Conservation (phyloP, 2,113 vertebrate genomes). For the Tetrax tetrax region DNA sequence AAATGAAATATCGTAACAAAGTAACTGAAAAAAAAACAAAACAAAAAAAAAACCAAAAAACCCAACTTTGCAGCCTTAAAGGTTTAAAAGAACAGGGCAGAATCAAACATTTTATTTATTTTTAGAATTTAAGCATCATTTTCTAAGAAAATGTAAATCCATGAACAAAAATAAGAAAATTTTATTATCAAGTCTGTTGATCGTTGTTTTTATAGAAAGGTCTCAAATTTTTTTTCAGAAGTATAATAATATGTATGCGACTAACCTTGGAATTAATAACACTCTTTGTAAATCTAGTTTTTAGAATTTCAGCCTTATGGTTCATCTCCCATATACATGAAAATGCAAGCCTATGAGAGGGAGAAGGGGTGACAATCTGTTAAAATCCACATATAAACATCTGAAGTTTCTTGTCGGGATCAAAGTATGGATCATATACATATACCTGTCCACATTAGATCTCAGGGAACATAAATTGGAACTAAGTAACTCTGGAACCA, state of each 20-base stretch:
- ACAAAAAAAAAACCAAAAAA: too few species aligned
- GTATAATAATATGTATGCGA: not conserved
- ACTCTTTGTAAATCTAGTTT: conserved; percentile 93
- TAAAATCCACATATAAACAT: not conserved
- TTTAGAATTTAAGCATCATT: not conserved
- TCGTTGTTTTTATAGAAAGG: not conserved
- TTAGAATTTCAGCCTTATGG: conserved; percentile 88
- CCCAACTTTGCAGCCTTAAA: not conserved
- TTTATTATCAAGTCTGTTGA: not conserved
- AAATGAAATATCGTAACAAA: not conserved
- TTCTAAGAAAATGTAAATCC: not conserved
- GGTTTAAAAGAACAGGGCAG: not conserved
- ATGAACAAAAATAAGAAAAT: not conserved
- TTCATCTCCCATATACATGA: conserved; percentile 98
- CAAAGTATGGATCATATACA: not conserved
- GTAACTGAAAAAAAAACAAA: not conserved
- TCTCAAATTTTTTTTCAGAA: not conserved
- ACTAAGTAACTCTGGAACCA: conserved; percentile 97
- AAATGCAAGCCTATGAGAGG: conserved; percentile 85
- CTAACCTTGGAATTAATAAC: conserved; percentile 95
- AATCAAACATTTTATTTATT: not conserved
- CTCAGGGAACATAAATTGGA: conserved; percentile 95
- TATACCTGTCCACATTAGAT: conserved; percentile 91
- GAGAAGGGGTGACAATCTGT: not conserved
- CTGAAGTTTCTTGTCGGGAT: not conserved